Conservation (phyloP, 2,797 vertebrate genomes). For the Lycodopsis pacificus region DNA sequence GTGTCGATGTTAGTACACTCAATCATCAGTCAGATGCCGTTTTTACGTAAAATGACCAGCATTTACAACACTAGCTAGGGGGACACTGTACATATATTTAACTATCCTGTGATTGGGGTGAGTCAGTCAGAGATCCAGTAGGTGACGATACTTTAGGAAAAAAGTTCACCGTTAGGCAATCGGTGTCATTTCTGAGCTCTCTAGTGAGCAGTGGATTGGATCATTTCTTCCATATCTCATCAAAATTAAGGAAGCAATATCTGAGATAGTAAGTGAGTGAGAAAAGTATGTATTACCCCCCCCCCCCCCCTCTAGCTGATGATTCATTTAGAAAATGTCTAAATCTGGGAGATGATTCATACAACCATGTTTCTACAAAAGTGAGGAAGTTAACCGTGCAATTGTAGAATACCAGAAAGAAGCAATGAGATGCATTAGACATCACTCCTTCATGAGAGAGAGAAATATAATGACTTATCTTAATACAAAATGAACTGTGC, state of each 20-base stretch:
- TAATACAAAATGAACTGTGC: constrained; percentile 3
- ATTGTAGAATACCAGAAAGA: not conserved
- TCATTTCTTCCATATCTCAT: not conserved
- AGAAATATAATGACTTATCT: not conserved
- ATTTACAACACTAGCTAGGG: not conserved
- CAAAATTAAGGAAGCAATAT: not conserved
- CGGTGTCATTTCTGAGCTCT: not conserved
- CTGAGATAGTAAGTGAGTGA: not conserved
- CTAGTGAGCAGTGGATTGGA: not conserved
- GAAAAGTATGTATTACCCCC: not conserved
- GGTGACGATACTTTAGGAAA: not conserved
- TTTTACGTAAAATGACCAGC: not conserved
- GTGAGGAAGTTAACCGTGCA: not conserved
- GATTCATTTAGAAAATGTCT: not conserved
- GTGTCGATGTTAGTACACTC: not conserved
- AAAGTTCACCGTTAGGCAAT: not conserved
- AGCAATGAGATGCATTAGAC: not conserved
- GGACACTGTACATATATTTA: not conserved
- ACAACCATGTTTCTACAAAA: not conserved
- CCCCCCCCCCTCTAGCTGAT: too few species aligned
- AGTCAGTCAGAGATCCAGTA: not conserved
- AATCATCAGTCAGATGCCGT: not conserved
- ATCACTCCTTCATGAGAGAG: not conserved
- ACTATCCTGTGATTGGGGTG: too few species aligned
- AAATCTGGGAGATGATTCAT: not conserved